phyloP scores from a whole-genome alignment of 37 sponge, comb jelly and placozoan species.

The Beroe ovata region DNA sequence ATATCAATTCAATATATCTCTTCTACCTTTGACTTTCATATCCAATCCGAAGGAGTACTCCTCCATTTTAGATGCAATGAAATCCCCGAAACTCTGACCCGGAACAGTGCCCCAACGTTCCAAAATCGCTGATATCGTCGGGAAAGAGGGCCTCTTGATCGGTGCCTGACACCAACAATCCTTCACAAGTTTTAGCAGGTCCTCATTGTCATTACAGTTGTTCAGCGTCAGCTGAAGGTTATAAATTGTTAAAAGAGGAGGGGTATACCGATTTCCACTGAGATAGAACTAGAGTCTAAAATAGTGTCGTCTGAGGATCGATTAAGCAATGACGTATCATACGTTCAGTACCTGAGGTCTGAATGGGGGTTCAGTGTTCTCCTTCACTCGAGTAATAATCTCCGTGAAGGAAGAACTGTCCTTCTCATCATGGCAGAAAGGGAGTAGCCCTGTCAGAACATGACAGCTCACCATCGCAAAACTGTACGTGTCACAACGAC shows the following conservation, averaged over 20 bases:
- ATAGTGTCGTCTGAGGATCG: too few relatives aligned
- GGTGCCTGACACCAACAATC: slow-evolving; percentile 8
- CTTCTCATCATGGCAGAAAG: slow-evolving; percentile 14
- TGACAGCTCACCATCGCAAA: slow-evolving; percentile 13
- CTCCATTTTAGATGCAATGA: slow-evolving; percentile 21
- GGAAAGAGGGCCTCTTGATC: not conserved
- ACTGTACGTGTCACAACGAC: slow-evolving; percentile 28
- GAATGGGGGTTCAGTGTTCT: slow-evolving; percentile 19
- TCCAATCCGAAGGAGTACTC: slow-evolving; percentile 24
- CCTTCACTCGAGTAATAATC: slow-evolving; percentile 11
- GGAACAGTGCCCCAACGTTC: not conserved
- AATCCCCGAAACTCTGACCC: slow-evolving; percentile 18
- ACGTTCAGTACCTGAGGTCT: slow-evolving; percentile 61
- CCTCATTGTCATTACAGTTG: slow-evolving; percentile 3
- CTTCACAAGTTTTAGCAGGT: not conserved
- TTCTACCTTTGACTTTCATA: slow-evolving; percentile 13
- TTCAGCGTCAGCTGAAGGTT: not conserved
- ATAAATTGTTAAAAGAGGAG: not conserved
- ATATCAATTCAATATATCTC: not conserved
- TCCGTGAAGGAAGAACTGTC: not conserved
- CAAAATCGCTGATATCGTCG: not conserved
- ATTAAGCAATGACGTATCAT: too few relatives aligned
- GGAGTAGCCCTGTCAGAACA: not conserved
- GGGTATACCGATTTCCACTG: too few relatives aligned
- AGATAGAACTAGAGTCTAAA: too few relatives aligned